Evolutionary conservation across 2,888 invertebrate species (phyloP).

Genomic region (Tetranychus piercei): DNA sequence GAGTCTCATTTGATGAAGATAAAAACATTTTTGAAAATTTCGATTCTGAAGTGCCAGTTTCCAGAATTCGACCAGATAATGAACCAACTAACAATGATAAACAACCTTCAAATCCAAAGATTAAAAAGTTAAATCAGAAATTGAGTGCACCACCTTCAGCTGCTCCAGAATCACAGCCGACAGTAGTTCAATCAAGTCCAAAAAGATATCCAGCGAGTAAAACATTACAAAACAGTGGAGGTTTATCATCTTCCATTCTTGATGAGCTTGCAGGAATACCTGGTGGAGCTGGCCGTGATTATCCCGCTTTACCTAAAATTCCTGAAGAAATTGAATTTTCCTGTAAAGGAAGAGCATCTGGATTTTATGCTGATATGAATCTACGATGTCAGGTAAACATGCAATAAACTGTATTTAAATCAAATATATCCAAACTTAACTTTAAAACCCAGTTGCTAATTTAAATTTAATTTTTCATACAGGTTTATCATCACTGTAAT

Average conservation of each 20-base stretch:
- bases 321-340: slow-evolving; percentile 56
- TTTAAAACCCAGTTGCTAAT: not conserved
- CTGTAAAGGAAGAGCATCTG: slow-evolving; percentile 53
- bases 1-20: not conserved
- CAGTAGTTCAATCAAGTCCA: too few species aligned
- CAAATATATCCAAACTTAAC: not conserved
- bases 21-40: not conserved
- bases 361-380: not conserved
- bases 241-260: not conserved
- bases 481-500: slow-evolving; percentile 28
- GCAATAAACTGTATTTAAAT: not conserved
- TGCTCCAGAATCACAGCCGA: not conserved
- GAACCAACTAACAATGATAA: not conserved
- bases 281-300: slow-evolving; percentile 61
- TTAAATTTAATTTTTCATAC: not conserved
- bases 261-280: slow-evolving; percentile 24
- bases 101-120: not conserved
- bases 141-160: not conserved
- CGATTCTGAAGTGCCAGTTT: not conserved
- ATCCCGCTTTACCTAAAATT: slow-evolving; percentile 57
- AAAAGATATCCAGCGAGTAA: not conserved
- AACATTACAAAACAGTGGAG: not conserved
- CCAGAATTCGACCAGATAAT: not conserved
- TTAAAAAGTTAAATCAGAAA: not conserved
- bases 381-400: slow-evolving; percentile 23